phyloP scores from a whole-genome alignment of 2,113 vertebrate species.

The Pelobates fuscus region DNA sequence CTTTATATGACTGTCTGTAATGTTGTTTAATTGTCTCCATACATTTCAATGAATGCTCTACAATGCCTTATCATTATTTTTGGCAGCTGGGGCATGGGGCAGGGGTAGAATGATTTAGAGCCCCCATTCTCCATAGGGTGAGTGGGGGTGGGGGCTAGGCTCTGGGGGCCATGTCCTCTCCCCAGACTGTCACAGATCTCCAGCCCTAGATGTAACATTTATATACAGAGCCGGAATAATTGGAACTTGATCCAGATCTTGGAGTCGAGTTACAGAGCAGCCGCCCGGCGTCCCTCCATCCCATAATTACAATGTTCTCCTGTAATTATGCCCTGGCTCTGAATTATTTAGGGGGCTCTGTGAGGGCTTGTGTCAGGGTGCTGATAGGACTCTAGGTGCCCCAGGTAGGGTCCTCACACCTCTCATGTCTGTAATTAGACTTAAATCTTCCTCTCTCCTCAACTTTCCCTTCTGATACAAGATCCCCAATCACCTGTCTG shows the following conservation, averaged over 20 bases:
- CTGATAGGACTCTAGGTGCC: conserved; percentile 54
- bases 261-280: conserved; percentile 69
- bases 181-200: conserved; percentile 54
- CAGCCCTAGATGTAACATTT: conserved; percentile 69
- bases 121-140: neutral
- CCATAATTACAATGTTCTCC: conserved; percentile 85
- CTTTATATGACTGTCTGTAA: too few species aligned
- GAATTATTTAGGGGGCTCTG: conserved; percentile 82
- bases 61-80: too few species aligned
- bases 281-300: conserved; percentile 61
- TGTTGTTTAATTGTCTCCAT: too few species aligned
- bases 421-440: conserved; percentile 46
- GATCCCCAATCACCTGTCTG: conserved; percentile 26
- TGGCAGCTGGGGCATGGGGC: neutral
- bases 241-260: conserved; percentile 64
- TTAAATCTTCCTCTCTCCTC: conserved; percentile 30
- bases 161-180: conserved; percentile 31
- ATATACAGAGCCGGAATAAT: conserved; percentile 62
- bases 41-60: too few species aligned
- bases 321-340: conserved; percentile 90
- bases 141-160: conserved; percentile 1
- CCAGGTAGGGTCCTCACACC: conserved; percentile 41
- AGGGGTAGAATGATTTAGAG: neutral
- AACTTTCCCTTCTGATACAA: conserved; percentile 23
- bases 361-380: conserved; percentile 67